A percentile compares a stretch with the other conserved stretches of the same genome.
phyloP scores from a whole-genome alignment of 2,113 vertebrate genomes.

The Nothoprocta pentlandii region DNA sequence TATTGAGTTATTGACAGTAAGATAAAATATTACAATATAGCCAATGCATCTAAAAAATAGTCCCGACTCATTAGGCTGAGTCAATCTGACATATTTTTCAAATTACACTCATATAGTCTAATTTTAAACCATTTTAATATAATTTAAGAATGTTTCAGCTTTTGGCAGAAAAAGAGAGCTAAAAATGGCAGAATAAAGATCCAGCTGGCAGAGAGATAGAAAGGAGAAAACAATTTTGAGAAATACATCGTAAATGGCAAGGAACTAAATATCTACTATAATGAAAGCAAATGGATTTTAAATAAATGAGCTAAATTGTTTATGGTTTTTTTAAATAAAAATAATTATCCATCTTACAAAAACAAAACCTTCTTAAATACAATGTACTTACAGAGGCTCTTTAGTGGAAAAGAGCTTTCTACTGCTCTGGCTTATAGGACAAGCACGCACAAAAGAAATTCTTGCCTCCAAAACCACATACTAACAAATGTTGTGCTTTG shows the following conservation, averaged over 20 bases:
- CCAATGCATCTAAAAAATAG: not conserved
- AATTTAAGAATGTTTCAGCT: not conserved
- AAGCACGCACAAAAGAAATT: not conserved
- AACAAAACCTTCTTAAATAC: conserved; percentile 27
- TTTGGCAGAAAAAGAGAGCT: conserved; percentile 17
- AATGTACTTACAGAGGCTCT: not conserved
- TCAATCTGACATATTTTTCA: conserved; percentile 21
- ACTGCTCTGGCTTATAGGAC: conserved; percentile 26
- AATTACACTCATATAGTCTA: conserved; percentile 17
- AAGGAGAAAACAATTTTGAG: conserved; percentile 42
- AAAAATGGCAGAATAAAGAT: not conserved
- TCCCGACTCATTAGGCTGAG: not conserved
- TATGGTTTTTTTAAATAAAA: conserved; percentile 32
- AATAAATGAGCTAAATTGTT: conserved; percentile 35
- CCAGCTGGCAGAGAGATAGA: conserved; percentile 41
- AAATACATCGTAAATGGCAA: conserved; percentile 9
- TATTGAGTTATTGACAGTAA: conserved; percentile 7
- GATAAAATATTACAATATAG: conserved; percentile 3
- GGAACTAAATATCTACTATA: not conserved
- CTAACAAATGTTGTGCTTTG: not conserved
- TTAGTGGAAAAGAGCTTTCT: conserved; percentile 28
- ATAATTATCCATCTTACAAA: conserved; percentile 20
- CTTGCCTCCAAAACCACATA: conserved; percentile 7
- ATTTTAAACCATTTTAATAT: conserved; percentile 38
- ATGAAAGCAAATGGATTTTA: conserved; percentile 56